Evolutionary conservation across 2,888 invertebrate genomes (phyloP), one percentile per base, ranked within the genome.

Genomic region (Sinodicranocentrus sp.): DNA sequence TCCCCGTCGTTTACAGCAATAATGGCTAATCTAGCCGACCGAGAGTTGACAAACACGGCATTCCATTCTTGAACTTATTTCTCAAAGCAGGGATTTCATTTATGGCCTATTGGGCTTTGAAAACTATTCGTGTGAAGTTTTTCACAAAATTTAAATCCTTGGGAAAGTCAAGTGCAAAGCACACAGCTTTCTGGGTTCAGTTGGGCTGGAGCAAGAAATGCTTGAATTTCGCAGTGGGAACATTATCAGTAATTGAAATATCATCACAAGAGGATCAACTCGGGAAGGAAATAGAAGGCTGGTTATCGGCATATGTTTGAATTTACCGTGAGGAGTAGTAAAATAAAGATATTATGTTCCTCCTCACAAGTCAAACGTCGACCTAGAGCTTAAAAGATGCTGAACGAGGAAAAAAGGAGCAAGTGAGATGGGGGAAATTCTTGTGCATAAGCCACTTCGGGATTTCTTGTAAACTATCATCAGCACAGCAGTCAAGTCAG

Each of bases 401-500:
- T 19, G 57, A n/a, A n/a, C 8, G 63, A 63, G 63, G n/a, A 63
- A 39, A 39, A 63, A 17, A 39, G 63, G 39, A 39, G 65, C 33
- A 57, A 48, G 26, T 61, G 57, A 75, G 71, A 54, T 65, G 63
- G 77, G 68, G 59, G 83, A 83, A 83, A 77, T 65, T 70, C 76
- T 83, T 83, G 67, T 43, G 39, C 43, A 57, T 63, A 79, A 79
- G 79, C 71, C 71, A 79, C 79, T 70, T 71, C 26, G 79, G 79
- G 79, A 79, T 71, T 79, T 79, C 79, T 73, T 73, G 65, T 80
- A 73, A 70, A 70, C 70, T 28, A 59, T 78, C 78, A 78, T n/a
- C 33, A 71, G 15, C 48, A 17, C 6, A 23, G 13, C 65, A 65
- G 48, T 65, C 19, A 52, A 44, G 73, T 23, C 63, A 73, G 71